Percentiles rank a stretch among this genome's conserved stretches.
Conservation (phyloP, 2,797 vertebrate species). For the Dendrocincla tyrannina region DNA sequence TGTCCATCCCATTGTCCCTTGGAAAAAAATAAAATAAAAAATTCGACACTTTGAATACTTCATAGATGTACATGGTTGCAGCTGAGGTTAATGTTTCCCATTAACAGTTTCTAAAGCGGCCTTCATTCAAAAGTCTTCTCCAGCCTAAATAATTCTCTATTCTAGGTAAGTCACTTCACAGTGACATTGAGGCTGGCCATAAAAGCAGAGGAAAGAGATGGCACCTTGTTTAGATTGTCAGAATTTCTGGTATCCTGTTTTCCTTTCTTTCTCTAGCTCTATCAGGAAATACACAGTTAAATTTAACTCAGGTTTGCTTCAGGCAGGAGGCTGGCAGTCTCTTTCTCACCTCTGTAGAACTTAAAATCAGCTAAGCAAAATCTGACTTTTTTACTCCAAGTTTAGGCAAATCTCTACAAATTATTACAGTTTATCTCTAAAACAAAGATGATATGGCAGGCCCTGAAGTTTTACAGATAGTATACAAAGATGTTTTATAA, state of each 20-base stretch:
- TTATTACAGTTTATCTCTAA: neutral
- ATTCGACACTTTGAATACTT: neutral
- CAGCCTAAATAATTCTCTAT: neutral
- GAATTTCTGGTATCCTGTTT: neutral
- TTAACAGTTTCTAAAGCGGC: neutral
- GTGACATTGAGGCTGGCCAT: neutral
- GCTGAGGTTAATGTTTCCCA: neutral
- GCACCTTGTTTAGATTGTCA: neutral
- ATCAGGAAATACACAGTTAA: neutral
- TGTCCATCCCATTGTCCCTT: neutral
- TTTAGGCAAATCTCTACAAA: neutral
- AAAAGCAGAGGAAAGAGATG: neutral
- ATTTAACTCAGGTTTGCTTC: neutral
- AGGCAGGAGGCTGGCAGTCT: neutral
- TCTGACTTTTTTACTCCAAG: neutral
- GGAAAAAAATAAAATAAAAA: neutral
- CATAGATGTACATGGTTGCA: neutral
- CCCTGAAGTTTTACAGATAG: neutral
- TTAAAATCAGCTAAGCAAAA: neutral
- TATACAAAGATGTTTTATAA: neutral
- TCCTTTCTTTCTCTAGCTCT: neutral
- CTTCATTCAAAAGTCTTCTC: neutral
- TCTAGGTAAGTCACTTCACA: neutral
- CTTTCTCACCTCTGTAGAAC: neutral
- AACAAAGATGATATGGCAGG: neutral